Evolutionary conservation across 2,888 invertebrate genomes (phyloP).

Genomic region (Altica lythri): DNA sequence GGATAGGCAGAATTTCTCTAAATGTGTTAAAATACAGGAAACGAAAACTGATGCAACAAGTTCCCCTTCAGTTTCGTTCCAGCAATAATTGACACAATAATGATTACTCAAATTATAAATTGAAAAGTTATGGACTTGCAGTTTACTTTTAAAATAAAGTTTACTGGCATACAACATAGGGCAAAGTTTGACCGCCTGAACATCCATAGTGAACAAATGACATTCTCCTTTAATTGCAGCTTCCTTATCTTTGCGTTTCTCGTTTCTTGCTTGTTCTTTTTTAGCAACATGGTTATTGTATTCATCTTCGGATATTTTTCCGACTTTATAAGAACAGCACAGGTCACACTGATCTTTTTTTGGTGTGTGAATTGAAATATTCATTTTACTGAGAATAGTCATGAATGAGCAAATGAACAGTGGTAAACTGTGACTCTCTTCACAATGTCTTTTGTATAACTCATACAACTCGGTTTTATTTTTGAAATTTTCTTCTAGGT

Average conservation of each 20-base stretch:
- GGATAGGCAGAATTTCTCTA: too few species aligned
- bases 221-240: slow-evolving; percentile 13
- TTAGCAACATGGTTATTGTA: slow-evolving; percentile 1
- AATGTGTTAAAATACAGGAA: too few species aligned
- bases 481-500: too few species aligned
- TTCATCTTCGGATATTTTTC: slow-evolving; percentile 1
- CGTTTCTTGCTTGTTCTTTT: slow-evolving; percentile 6
- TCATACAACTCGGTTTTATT: too few species aligned
- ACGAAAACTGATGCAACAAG: too few species aligned
- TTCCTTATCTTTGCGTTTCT: slow-evolving; percentile 19
- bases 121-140: too few species aligned
- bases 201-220: slow-evolving; percentile 22
- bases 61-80: too few species aligned
- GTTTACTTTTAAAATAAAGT: slow-evolving; percentile 28
- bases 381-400: slow-evolving; percentile 1
- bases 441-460: too few species aligned
- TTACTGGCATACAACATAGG: slow-evolving; percentile 22
- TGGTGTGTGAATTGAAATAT: not conserved
- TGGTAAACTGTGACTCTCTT: too few species aligned
- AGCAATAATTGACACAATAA: too few species aligned
- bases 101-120: too few species aligned
- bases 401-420: too few species aligned
- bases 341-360: slow-evolving; percentile 6
- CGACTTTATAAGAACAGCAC: not conserved
- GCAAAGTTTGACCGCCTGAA: slow-evolving; percentile 24